Evolutionary conservation across 2,113 vertebrate genomes (phyloP), one percentile per base, ranked within the genome.

Genomic region (Gnathonemus echidnorhynchus): DNA sequence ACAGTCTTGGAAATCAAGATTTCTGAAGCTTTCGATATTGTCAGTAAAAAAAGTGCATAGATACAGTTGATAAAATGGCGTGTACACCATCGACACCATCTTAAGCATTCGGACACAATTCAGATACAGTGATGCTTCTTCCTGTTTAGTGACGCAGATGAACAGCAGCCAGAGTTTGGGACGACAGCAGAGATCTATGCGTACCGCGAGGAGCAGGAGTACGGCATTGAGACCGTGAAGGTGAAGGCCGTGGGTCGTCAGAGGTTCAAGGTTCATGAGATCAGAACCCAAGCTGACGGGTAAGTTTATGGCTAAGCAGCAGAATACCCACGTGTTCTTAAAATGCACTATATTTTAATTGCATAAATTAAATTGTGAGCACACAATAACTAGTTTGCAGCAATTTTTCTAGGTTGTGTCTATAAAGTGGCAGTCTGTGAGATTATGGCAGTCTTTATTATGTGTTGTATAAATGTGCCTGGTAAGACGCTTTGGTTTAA

Each of bases 121-220:
- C 4, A 4, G 27, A 62, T 27, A 48, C 19, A 15, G n/a, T 3
- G 24, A 62, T 21, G 56, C 80, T 91, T n/a, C 31, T 19, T 15
- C 90, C 74, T 91, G 88, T 89, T 50, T 92, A 98, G 97, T 87
- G 96, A 97, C 0, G 31, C 91, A 9, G 96, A 93, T 66, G 97
- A 98, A 58, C 94, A 95, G 7, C 95, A 97, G 91, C 96, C 98
- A 3, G 97, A 97, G 87, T 99, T 99, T 94, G 98, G 98, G 88
- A 99, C 98, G 0, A 99, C 98, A 35, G 98, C 98, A 58, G 98
- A 99, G 94, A 99, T 99, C 92, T 99, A 99, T 77, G 98, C 98
- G 53, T 99, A 98, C 91, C 94, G 98, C 39, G 98, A 99, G 93
- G 98, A 99, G 90, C 97, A 97, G 92, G 98, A 99, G 8, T 99